Base-by-base conservation (phyloP, 2,113 vertebrate genomes). In the Spermophilus dauricus region DNA sequence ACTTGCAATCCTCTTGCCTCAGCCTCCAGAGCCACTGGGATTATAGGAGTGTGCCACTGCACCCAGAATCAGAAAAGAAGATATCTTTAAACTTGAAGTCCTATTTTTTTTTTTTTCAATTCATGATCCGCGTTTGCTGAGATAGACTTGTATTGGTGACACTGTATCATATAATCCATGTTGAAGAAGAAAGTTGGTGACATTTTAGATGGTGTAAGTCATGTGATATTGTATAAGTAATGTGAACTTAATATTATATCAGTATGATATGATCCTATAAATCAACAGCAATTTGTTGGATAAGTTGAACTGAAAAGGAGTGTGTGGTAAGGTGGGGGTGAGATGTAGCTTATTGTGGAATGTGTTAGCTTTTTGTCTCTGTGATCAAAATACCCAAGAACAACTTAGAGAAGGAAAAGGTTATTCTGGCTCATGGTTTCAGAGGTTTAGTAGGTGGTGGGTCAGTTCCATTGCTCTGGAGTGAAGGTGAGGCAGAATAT, bases 31-130 rank as follows among this genome's bases (percentile, higher is more conserved):
- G 14, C 56, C 32, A 17, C 14, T 69, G 32, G 32, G 67, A 69
- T 69, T 69, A 69, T 13, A 69, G 67, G 67, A 13, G 28, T 34
- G 30, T 4, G 14, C 32, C 12, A 58, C 17, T 63, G 12, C 20
- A 4, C 20, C 9, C n/a, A 8, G 70, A 56, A 69, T 58, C 20
- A 2, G 12, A 70, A 78, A 51, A 45, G n/a, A 83, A 88, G 78
- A 85, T 92, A 48, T 67, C 78, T 90, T 85, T 76, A 26, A 89
- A 83, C 67, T 32, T 56, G n/a, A 78, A 77, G n/a, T 87, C 53
- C 73, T 91, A 10, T 70, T 86, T 61, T 87, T 45, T 42, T 42
- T 78, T 84, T 58, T 96, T 90, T 81, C 10, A 94, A 24, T 91
- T 58, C 13, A 17, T 56, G 48, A 5, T 42, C 78, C 89, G 39